These are phyloP conservation scores for Myotis pilosus DNA, from an alignment of 2,797 vertebrate species.

Conservation along the genomic window DNA sequence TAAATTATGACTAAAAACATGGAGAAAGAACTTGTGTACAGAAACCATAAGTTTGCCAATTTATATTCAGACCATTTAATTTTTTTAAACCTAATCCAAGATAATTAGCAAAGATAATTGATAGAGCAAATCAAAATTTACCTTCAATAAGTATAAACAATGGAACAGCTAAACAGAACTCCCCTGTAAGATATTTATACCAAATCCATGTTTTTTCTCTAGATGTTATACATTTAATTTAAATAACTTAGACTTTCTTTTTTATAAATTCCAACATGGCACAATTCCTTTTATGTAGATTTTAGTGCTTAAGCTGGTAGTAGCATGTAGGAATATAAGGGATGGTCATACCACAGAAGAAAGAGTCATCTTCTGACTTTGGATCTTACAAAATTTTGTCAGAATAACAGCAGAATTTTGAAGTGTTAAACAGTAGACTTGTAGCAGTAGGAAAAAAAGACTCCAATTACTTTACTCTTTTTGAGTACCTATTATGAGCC, in stretches of 20 bases:
- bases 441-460: neutral
- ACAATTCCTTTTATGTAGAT: neutral
- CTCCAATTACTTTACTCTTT: no score
- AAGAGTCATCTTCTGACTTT: neutral
- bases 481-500: neutral
- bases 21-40: neutral
- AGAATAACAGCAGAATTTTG: neutral
- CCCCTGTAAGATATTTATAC: neutral
- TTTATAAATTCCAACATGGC: neutral
- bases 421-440: neutral
- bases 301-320: fast-evolving
- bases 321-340: neutral
- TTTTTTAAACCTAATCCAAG: neutral
- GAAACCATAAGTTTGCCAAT: neutral
- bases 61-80: neutral
- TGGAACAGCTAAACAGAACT: neutral
- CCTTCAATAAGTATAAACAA: neutral
- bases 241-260: neutral
- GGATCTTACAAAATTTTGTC: neutral
- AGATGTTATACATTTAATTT: neutral
- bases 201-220: neutral
- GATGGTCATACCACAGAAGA: no score
- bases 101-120: neutral
- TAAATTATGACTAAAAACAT: neutral
- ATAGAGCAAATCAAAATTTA: neutral